These are phyloP conservation scores for Vandiemenella viatica DNA, from an alignment of 2,888 invertebrate species.

Conservation along the genomic window DNA sequence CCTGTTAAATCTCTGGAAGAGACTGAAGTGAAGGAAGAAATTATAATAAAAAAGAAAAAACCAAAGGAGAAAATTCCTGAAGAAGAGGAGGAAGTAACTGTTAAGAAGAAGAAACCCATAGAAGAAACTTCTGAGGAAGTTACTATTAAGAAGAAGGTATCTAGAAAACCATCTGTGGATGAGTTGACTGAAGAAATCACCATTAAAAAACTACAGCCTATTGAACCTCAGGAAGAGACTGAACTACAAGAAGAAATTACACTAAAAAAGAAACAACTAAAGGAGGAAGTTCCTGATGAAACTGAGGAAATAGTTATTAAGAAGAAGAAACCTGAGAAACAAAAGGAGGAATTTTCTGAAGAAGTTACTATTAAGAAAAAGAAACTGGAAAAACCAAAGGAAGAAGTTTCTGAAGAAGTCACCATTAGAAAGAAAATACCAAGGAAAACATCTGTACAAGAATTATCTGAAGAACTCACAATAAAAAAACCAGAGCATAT, in stretches of 20 bases:
- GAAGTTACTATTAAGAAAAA: slow-evolving; percentile 59
- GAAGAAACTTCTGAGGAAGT: slow-evolving; percentile 38
- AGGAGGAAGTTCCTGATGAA: slow-evolving; percentile 21
- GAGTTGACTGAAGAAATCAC: slow-evolving; percentile 29
- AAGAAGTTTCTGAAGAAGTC: slow-evolving; percentile 39
- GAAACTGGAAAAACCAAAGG: slow-evolving; percentile 31
- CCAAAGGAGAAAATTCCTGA: slow-evolving; percentile 16
- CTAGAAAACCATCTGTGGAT: slow-evolving; percentile 25
- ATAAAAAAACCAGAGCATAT: slow-evolving; percentile 6
- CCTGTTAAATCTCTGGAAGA: slow-evolving; percentile 24
- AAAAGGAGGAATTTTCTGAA: slow-evolving; percentile 42
- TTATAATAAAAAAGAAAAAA: slow-evolving; percentile 19
- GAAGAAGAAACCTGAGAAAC: slow-evolving; percentile 29
- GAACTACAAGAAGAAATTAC: slow-evolving; percentile 31
- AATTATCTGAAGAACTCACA: slow-evolving; percentile 34
- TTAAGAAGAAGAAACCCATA: slow-evolving; percentile 31
- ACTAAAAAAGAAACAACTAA: slow-evolving; percentile 17
- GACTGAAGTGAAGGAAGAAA: slow-evolving; percentile 17
- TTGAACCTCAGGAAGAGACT: slow-evolving; percentile 19
- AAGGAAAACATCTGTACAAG: slow-evolving; percentile 24
- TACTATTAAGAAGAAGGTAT: slow-evolving; percentile 57
- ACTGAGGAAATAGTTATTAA: slow-evolving; percentile 37
- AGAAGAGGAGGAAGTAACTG: slow-evolving; percentile 30
- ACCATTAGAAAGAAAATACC: slow-evolving; percentile 59
- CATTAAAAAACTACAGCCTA: slow-evolving; percentile 6